These are phyloP conservation scores for Hydractinia symbiolongicarpus DNA, from an alignment of 30 jellyfish, hydroid and myxozoan species.

Conservation along the genomic window DNA sequence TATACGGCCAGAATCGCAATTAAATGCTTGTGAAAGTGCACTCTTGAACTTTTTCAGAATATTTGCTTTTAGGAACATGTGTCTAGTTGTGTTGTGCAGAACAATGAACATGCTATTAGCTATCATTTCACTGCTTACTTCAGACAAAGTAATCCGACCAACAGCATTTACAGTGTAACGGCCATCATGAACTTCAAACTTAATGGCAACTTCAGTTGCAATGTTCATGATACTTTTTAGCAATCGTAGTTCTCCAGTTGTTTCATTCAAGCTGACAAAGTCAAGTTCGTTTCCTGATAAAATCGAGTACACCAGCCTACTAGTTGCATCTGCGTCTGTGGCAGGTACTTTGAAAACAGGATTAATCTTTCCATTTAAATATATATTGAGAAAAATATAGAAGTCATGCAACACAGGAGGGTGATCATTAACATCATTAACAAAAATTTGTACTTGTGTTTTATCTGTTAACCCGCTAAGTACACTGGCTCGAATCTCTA, in stretches of 20 bases:
- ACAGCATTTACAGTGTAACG: constrained; percentile 30
- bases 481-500: constrained; percentile 78
- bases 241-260: constrained; percentile 69
- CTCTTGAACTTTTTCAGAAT: constrained; percentile 45
- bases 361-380: constrained; percentile 43
- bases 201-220: constrained; percentile 59
- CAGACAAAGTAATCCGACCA: constrained; percentile 68
- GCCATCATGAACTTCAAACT: constrained; percentile 76
- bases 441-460: constrained; percentile 47
- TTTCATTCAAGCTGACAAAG: constrained; percentile 51
- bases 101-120: constrained; percentile 52
- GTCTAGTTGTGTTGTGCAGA: constrained; percentile 55
- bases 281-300: constrained; percentile 58
- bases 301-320: constrained; percentile 45
- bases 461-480: constrained; percentile 41
- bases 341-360: constrained; percentile 83
- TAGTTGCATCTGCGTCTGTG: constrained; percentile 64
- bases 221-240: constrained; percentile 59
- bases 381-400: constrained; percentile 62
- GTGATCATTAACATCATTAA: constrained; percentile 83
- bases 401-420: constrained; percentile 73
- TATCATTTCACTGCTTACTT: constrained; percentile 58
- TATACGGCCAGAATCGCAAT: constrained; percentile 66
- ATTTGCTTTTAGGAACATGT: constrained; percentile 47
- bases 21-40: constrained; percentile 77